Evolutionary conservation across 2,797 vertebrate genomes (phyloP).

Genomic region (Furcifer pardalis): DNA sequence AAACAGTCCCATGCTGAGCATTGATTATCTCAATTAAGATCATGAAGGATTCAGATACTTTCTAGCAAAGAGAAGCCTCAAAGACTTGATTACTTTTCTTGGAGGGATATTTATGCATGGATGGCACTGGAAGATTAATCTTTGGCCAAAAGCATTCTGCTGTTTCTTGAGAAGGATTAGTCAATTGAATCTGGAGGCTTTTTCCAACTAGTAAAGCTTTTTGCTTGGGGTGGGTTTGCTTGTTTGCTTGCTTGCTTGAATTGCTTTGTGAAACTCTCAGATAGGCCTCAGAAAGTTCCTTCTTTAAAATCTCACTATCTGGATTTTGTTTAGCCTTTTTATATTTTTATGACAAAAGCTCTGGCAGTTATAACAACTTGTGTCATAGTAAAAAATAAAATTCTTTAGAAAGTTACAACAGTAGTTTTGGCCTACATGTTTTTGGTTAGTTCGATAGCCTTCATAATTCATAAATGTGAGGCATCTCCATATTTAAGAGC

Average conservation of each 20-base stretch:
- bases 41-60: constrained; percentile 27
- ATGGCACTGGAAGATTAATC: constrained; percentile 68
- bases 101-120: constrained; percentile 57
- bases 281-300: constrained; percentile 64
- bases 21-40: constrained; percentile 27
- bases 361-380: constrained; percentile 40
- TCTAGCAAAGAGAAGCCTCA: constrained; percentile 21
- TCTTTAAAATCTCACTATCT: constrained; percentile 47
- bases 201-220: constrained; percentile 50
- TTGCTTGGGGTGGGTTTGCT: constrained; percentile 30
- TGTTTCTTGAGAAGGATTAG: constrained; percentile 68
- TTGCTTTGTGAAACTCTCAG: constrained; percentile 65
- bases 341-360: constrained; percentile 14
- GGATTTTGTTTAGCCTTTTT: background rate
- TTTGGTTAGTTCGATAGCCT: background rate
- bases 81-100: constrained; percentile 50
- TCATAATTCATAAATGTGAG: background rate
- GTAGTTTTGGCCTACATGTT: background rate
- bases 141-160: constrained; percentile 61
- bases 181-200: constrained; percentile 52
- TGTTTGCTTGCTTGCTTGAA: constrained; percentile 55
- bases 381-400: constrained; percentile 34
- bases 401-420: background rate
- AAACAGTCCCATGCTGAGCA: background rate
- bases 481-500: background rate